Evolutionary conservation across 2,113 vertebrate species (phyloP).

Genomic region (Coregonus clupeaformis): DNA sequence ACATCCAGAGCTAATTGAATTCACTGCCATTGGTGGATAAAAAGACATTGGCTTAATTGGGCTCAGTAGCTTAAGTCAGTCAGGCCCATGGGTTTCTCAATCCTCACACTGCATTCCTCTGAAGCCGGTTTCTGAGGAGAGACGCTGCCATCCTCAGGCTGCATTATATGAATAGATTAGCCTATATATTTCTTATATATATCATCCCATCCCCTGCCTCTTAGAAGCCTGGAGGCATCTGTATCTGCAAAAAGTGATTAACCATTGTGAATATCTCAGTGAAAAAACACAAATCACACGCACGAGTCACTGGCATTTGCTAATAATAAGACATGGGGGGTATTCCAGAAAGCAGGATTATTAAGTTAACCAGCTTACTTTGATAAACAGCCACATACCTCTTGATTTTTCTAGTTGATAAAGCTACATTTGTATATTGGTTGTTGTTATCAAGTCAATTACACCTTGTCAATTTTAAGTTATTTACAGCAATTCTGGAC

Average conservation of each 20-base stretch:
- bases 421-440: too few species aligned
- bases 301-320: background rate
- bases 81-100: slow-evolving; percentile 62
- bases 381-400: too few species aligned
- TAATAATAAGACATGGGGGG: background rate
- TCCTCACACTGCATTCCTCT: slow-evolving; percentile 44
- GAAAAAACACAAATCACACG: background rate
- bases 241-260: slow-evolving; percentile 41
- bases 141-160: slow-evolving; percentile 28
- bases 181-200: too few species aligned
- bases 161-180: background rate
- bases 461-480: too few species aligned
- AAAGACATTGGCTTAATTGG: slow-evolving; percentile 65
- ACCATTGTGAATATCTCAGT: slow-evolving; percentile 15
- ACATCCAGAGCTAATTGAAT: slow-evolving; percentile 60
- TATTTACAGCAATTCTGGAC: too few species aligned
- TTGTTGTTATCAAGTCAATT: too few species aligned
- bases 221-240: slow-evolving; percentile 29
- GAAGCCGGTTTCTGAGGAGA: slow-evolving; percentile 43
- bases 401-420: too few species aligned
- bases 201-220: background rate
- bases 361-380: background rate
- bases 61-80: slow-evolving; percentile 58
- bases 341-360: background rate
- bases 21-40: slow-evolving; percentile 41